A percentile compares a stretch with the other conserved stretches of the same genome.
Evolutionary conservation across 2,888 invertebrate genomes (phyloP).

Genomic region (Volucella zonaria): DNA sequence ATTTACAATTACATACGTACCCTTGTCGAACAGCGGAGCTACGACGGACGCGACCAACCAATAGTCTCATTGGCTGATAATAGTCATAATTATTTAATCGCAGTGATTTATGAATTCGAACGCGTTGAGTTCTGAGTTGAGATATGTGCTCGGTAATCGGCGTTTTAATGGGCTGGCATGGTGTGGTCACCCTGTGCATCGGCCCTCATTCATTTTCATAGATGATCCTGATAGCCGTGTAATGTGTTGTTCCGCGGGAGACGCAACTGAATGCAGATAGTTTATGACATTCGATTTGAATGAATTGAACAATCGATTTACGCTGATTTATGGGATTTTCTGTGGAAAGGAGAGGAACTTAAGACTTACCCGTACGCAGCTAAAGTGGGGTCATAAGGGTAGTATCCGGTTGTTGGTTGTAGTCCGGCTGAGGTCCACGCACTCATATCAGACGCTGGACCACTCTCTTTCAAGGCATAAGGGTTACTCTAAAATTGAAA

Average conservation of each 20-base stretch:
- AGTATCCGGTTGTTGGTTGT: conserved; percentile 95
- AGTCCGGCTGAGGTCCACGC: conserved; percentile 96
- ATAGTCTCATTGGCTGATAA: conserved; percentile 66
- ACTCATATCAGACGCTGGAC: conserved; percentile 93
- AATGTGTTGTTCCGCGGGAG: conserved; percentile 30
- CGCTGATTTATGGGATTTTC: conserved; percentile 59
- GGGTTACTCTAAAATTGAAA: conserved; percentile 91
- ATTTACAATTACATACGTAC: not conserved
- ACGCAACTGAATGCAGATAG: conserved; percentile 30
- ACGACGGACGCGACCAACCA: conserved; percentile 15
- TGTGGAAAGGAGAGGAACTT: conserved; percentile 43
- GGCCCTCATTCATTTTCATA: conserved; percentile 8
- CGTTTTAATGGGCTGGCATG: conserved; percentile 30
- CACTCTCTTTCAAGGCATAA: conserved; percentile 92
- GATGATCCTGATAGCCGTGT: conserved; percentile 41
- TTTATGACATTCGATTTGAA: conserved; percentile 64
- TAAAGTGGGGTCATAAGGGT: conserved; percentile 95
- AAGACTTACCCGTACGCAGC: conserved; percentile 95
- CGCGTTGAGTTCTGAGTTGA: conserved; percentile 49
- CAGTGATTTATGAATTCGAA: conserved; percentile 74
- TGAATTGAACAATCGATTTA: conserved; percentile 33
- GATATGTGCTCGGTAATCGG: conserved; percentile 52
- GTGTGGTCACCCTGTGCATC: conserved; percentile 15
- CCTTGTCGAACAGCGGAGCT: conserved; percentile 3
- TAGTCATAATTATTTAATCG: conserved; percentile 75